Evolutionary conservation across 2,888 invertebrate species (phyloP).

Genomic region (Thyatira batis): DNA sequence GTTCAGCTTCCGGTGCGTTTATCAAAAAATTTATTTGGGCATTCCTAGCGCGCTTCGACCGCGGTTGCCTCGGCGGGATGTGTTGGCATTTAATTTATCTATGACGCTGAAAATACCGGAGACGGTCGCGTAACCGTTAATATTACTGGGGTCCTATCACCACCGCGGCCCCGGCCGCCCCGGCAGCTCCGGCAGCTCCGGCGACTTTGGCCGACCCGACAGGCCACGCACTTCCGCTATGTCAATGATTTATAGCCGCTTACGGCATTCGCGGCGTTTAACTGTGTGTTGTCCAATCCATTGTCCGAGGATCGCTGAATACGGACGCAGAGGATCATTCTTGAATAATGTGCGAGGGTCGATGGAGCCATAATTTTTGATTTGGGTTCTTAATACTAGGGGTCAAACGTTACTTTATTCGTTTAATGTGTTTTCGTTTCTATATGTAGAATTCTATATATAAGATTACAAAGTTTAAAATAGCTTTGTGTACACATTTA

Average conservation of each 20-base stretch:
- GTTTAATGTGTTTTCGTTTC: constrained; percentile 54
- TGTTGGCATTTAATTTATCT: constrained; percentile 81
- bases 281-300: constrained; percentile 73
- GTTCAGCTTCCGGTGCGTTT: constrained; percentile 76
- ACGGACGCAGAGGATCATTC: constrained; percentile 68
- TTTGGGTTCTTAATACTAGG: constrained; percentile 64
- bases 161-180: constrained; percentile 35
- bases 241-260: constrained; percentile 77
- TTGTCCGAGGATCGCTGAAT: constrained; percentile 70
- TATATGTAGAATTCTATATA: no score
- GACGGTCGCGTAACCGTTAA: constrained; percentile 62
- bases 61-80: constrained; percentile 65
- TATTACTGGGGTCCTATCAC: constrained; percentile 59
- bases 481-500: no score
- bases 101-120: constrained; percentile 73
- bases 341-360: constrained; percentile 71
- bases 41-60: constrained; percentile 70
- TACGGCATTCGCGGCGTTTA: constrained; percentile 72
- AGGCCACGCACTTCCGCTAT: constrained; percentile 78
- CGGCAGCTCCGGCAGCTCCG: not conserved
- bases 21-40: constrained; percentile 79
- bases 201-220: no score
- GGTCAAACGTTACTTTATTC: constrained; percentile 55
- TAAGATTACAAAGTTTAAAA: no score
- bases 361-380: constrained; percentile 62